Percentiles rank a stretch among this genome's conserved stretches.
Evolutionary conservation across 2,113 vertebrate species (phyloP).

Genomic region (Menidia beryllina): DNA sequence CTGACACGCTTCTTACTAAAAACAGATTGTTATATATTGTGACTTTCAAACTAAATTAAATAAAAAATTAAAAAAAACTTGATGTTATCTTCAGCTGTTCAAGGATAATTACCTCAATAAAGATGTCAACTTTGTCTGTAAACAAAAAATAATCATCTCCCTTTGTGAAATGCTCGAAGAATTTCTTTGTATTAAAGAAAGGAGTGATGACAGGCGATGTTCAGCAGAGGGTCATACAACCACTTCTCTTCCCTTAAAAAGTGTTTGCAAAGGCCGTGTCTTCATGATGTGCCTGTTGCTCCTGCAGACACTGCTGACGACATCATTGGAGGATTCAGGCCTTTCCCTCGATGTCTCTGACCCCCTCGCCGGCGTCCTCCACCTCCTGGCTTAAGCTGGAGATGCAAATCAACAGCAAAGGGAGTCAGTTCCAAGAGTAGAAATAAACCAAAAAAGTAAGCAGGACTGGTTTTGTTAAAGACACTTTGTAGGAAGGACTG

Average conservation of each 20-base stretch:
- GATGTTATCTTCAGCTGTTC: not conserved
- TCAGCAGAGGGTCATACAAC: slow-evolving; percentile 16
- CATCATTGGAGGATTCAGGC: slow-evolving; percentile 69
- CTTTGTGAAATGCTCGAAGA: not conserved
- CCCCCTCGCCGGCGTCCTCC: slow-evolving; percentile 92
- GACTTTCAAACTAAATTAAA: not conserved
- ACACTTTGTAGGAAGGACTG: too few species aligned
- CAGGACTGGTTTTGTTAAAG: too few species aligned
- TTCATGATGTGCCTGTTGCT: slow-evolving; percentile 84
- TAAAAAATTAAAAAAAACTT: slow-evolving; percentile 6
- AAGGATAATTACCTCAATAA: not conserved
- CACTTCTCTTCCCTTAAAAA: slow-evolving; percentile 6
- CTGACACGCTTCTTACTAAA: not conserved
- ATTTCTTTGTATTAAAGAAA: slow-evolving; percentile 5
- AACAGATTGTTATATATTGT: not conserved
- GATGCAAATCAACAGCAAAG: not conserved
- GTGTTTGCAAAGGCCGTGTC: not conserved
- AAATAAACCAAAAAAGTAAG: too few species aligned
- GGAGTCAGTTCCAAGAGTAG: not conserved
- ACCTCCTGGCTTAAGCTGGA: slow-evolving; percentile 87
- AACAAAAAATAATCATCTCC: slow-evolving; percentile 11
- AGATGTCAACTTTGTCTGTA: not conserved
- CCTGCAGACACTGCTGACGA: slow-evolving; percentile 77
- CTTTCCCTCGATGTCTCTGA: slow-evolving; percentile 94
- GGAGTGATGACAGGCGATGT: not conserved